Base-by-base conservation (phyloP, 2,113 vertebrate species). In the Archocentrus centrarchus region DNA sequence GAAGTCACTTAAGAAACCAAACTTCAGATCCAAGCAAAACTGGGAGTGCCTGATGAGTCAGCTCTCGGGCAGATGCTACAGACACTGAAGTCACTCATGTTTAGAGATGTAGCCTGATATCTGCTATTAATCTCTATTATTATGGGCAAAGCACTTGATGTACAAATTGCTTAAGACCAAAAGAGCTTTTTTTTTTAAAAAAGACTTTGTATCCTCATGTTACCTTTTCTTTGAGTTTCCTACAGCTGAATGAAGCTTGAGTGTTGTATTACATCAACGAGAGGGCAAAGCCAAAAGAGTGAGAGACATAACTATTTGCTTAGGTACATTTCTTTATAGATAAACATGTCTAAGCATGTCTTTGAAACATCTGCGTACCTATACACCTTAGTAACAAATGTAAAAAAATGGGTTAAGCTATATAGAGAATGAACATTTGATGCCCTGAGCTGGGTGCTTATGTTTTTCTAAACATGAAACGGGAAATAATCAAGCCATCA, bases 1-100 rank as follows among this genome's bases (percentile, higher is more conserved):
- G 88, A 93, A 91, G 86, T 79, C 78, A 59, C 60, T 86, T 24
- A 63, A 63, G 50, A 91, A 81, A 85, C 76, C 68, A 63, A 70
- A 13, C 10, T 76, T 70, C 8, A 32, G 17, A 55, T 77, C 55
- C 58, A 58, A 78, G 35, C 59, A 35, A 79, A 41, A 83, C 17
- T 41, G 35, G 84, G 80, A 82, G 80, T 79, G 82, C 24, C 77
- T 11, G 78, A 50, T 85, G 91, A 90, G 57, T 90, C 84, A 59
- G 58, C 66, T 83, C 57, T 39, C 2, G 0, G 63, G 20, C 79
- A 80, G 63, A 86, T 27, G 24, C 62, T 79, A 6, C 78, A 68
- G 81, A 86, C 68, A 68, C 84, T 77, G 53, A 30, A 77, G 59
- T 83, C 70, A 78, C 32, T 80, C 59, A 20, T 76, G 37, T 76